phyloP scores from a whole-genome alignment of 2,888 invertebrate species.

The Agrochola lota region DNA sequence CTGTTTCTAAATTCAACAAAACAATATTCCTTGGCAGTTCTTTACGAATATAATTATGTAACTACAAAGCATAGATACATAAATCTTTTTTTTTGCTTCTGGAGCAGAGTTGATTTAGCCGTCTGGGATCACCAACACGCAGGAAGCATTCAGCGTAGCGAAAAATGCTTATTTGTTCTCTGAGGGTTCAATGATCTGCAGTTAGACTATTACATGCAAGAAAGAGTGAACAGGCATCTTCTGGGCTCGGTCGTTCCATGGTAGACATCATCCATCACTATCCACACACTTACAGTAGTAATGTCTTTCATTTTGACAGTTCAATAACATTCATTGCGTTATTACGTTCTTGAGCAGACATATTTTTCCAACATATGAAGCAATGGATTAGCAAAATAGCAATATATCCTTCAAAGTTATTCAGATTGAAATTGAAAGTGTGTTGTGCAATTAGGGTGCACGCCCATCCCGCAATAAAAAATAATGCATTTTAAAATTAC shows the following conservation, averaged over 20 bases:
- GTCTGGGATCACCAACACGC: conserved; percentile 15
- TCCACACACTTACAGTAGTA: background rate
- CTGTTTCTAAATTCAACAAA: background rate
- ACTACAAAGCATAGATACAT: background rate
- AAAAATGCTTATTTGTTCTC: conserved; percentile 11
- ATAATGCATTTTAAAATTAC: conserved; percentile 21
- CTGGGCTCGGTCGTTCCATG: background rate
- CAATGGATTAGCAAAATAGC: too few relatives aligned
- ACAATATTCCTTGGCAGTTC: background rate
- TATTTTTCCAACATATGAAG: too few relatives aligned
- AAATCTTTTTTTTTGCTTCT: background rate
- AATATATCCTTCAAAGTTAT: too few relatives aligned
- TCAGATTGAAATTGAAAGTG: too few relatives aligned
- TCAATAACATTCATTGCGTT: too few relatives aligned
- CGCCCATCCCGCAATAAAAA: background rate
- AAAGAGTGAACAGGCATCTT: background rate
- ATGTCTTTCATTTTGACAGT: too few relatives aligned
- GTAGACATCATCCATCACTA: background rate
- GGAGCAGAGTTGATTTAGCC: background rate
- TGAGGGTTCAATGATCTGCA: background rate
- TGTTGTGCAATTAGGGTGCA: too few relatives aligned
- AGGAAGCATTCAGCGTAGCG: conserved; percentile 15
- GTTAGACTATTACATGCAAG: background rate
- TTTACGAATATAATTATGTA: background rate
- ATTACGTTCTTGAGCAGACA: too few relatives aligned